phyloP scores from a whole-genome alignment of 2,888 invertebrate genomes.

The Polymixis flavicincta region DNA sequence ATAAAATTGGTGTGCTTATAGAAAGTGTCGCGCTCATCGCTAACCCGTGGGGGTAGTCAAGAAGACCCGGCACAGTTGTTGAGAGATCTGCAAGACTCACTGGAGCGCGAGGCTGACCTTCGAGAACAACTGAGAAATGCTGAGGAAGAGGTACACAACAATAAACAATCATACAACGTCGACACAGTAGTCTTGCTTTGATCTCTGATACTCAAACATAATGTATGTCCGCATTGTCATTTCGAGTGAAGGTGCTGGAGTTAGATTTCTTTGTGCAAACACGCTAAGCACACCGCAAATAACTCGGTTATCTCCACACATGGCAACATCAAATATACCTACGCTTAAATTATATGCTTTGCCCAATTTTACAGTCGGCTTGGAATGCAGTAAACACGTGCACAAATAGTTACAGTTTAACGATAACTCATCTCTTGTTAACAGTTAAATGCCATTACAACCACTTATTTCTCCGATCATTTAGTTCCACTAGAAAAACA shows the following conservation, averaged over 20 bases:
- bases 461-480: constrained; percentile 72
- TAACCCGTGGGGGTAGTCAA: constrained; percentile 95
- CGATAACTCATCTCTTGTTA: constrained; percentile 70
- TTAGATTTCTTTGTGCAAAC: constrained; percentile 22
- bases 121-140: constrained; percentile 97
- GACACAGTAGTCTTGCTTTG: constrained; percentile 7
- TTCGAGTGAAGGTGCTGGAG: neutral
- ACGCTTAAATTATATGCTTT: constrained; percentile 36
- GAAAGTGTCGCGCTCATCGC: constrained; percentile 93
- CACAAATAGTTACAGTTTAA: constrained; percentile 60
- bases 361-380: constrained; percentile 35
- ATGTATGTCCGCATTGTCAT: constrained; percentile 19
- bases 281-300: constrained; percentile 39
- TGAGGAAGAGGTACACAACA: constrained; percentile 95
- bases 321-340: constrained; percentile 30
- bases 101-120: constrained; percentile 98
- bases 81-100: constrained; percentile 96
- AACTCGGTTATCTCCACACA: constrained; percentile 40
- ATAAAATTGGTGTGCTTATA: constrained; percentile 52
- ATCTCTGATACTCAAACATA: constrained; percentile 20
- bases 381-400: constrained; percentile 58
- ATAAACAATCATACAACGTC: neutral
- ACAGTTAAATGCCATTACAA: constrained; percentile 68
- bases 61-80: constrained; percentile 95
- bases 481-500: constrained; percentile 76